A percentile compares a stretch with the other conserved stretches of the same genome.
These are phyloP conservation scores for Drosophila meridiana DNA, from an alignment of 2,888 invertebrate species.

Conservation along the genomic window DNA sequence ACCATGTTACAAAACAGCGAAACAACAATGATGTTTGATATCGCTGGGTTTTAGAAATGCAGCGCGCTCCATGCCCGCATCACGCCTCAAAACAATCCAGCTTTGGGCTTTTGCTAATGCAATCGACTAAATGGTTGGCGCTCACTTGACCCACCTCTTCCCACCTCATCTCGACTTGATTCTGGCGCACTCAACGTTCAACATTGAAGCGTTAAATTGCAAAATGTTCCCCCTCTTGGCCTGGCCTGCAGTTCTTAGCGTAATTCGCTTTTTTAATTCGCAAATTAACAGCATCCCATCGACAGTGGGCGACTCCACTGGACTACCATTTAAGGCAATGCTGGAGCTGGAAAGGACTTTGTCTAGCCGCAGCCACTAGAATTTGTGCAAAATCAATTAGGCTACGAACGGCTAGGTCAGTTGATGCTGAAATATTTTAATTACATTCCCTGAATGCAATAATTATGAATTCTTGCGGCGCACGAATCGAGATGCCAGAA, in stretches of 20 bases:
- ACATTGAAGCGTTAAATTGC: constrained; percentile 25
- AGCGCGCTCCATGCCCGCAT: constrained; percentile 3
- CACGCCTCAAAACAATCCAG: background rate
- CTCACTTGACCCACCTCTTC: background rate
- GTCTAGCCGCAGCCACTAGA: background rate
- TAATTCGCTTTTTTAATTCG: constrained; percentile 28
- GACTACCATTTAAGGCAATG: constrained; percentile 1
- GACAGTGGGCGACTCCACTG: constrained; percentile 9
- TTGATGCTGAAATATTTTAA: constrained; percentile 4
- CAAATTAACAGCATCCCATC: constrained; percentile 33
- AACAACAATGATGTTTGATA: constrained; percentile 59
- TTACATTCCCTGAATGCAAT: constrained; percentile 6
- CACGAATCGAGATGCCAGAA: background rate
- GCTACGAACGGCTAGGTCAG: background rate
- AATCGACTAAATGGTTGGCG: constrained; percentile 44
- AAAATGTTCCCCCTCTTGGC: background rate
- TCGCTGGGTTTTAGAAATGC: constrained; percentile 26
- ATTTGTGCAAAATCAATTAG: constrained; percentile 8
- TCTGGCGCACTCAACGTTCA: background rate
- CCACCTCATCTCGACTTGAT: background rate
- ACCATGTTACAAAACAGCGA: constrained; percentile 44
- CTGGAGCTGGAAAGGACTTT: background rate
- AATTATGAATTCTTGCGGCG: constrained; percentile 2
- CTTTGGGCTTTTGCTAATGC: constrained; percentile 37
- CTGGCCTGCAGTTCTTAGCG: background rate